Evolutionary conservation across 2,888 invertebrate genomes (phyloP).

Genomic region (Sesamia inferens): DNA sequence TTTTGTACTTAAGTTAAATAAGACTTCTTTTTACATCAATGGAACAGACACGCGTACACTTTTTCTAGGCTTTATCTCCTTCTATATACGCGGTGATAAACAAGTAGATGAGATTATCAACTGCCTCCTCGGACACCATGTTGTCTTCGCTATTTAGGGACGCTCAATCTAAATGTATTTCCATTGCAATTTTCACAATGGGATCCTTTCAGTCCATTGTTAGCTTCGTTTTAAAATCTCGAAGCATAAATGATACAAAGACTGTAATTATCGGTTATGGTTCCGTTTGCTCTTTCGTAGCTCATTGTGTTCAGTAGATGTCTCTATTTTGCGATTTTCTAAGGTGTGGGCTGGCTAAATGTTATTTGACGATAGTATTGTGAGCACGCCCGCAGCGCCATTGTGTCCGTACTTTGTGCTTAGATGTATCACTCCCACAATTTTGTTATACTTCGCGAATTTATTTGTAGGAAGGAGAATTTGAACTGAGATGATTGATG

Average conservation of each 20-base stretch:
- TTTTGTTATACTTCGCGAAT: conserved; percentile 84
- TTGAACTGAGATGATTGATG: conserved; percentile 83
- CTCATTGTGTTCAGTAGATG: conserved; percentile 82
- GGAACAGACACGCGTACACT: conserved; percentile 28
- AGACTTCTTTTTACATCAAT: conserved; percentile 57
- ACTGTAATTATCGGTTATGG: conserved; percentile 88
- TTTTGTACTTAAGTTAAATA: conserved; percentile 70
- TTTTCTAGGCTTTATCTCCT: conserved; percentile 45
- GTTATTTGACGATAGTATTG: conserved; percentile 89
- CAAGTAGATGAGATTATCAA: conserved; percentile 53
- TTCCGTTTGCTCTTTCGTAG: conserved; percentile 82
- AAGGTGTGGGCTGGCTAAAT: conserved; percentile 89
- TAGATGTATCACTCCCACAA: conserved; percentile 88
- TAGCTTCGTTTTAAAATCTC: conserved; percentile 77
- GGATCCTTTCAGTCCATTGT: conserved; percentile 74
- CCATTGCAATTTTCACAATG: conserved; percentile 74
- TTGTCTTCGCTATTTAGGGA: conserved; percentile 54
- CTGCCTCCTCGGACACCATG: conserved; percentile 21
- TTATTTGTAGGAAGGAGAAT: conserved; percentile 80
- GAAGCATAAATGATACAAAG: conserved; percentile 83
- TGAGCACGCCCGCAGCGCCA: conserved; percentile 86
- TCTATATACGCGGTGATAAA: conserved; percentile 38
- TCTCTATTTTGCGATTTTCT: conserved; percentile 89
- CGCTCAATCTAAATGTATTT: conserved; percentile 75
- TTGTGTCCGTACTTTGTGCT: conserved; percentile 79